Evolutionary conservation across 2,888 invertebrate genomes (phyloP).

Genomic region (Agrilus mali): DNA sequence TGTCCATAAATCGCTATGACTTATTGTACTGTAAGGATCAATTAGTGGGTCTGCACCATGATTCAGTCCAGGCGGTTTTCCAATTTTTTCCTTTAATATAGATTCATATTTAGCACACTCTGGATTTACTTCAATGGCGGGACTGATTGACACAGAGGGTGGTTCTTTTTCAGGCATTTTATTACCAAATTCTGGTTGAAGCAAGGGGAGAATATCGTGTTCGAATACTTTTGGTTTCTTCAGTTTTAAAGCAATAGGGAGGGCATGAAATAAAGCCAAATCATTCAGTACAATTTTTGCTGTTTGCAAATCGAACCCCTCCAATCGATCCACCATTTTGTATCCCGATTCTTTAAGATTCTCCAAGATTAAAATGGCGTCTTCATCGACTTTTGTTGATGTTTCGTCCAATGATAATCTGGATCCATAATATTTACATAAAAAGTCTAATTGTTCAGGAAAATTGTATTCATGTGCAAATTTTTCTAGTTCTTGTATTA

Average conservation of each 20-base stretch:
- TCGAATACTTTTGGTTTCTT: constrained; percentile 31
- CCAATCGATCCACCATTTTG: constrained; percentile 31
- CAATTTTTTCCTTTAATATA: too few relatives aligned
- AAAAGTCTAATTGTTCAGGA: constrained; percentile 29
- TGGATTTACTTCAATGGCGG: constrained; percentile 2
- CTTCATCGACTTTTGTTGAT: constrained; percentile 30
- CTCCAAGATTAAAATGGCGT: constrained; percentile 40
- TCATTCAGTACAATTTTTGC: constrained; percentile 31
- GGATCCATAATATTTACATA: constrained; percentile 37
- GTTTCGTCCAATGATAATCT: constrained; percentile 23
- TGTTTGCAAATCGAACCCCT: constrained; percentile 36
- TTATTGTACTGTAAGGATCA: constrained; percentile 38
- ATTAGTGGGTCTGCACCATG: constrained; percentile 17
- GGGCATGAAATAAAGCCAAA: constrained; percentile 39
- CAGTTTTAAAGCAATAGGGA: constrained; percentile 39
- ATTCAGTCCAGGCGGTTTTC: too few relatives aligned
- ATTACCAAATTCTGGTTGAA: constrained; percentile 11
- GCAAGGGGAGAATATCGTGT: constrained; percentile 25
- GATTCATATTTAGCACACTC: too few relatives aligned
- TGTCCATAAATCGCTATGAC: constrained; percentile 46
- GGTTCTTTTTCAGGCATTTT: constrained; percentile 7
- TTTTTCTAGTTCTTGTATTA: constrained; percentile 32
- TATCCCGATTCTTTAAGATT: constrained; percentile 37
- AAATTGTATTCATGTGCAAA: constrained; percentile 32
- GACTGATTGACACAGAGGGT: too few relatives aligned